A percentile compares a stretch with the other conserved stretches of the same genome.
These are phyloP conservation scores for Malthinus flaveolus DNA, from an alignment of 2,888 invertebrate species.

Conservation along the genomic window DNA sequence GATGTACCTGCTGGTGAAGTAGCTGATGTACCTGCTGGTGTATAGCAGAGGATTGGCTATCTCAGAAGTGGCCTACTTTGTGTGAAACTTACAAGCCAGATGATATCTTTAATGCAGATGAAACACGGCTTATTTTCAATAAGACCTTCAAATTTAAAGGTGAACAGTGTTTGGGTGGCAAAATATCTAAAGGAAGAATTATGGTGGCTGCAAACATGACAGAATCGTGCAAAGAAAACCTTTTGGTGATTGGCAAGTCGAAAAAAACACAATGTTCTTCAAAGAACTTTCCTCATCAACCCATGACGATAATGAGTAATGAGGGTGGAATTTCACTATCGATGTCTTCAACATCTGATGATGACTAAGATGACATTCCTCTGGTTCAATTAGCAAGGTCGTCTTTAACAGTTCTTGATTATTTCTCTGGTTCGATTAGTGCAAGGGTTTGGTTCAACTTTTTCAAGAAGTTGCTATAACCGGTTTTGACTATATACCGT, in stretches of 20 bases:
- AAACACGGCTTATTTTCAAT: too few relatives aligned
- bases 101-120: neutral
- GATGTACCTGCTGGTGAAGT: too few relatives aligned
- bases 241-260: conserved; percentile 24
- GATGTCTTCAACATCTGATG: too few relatives aligned
- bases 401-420: too few relatives aligned
- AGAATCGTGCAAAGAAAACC: conserved; percentile 36
- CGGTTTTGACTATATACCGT: too few relatives aligned
- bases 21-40: conserved; percentile 22
- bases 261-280: too few relatives aligned
- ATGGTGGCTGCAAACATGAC: conserved; percentile 36
- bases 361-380: neutral
- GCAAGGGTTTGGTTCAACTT: too few relatives aligned
- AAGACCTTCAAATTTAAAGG: conserved; percentile 38
- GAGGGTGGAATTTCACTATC: too few relatives aligned
- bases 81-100: conserved; percentile 10
- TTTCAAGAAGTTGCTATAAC: too few relatives aligned
- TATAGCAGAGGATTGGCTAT: conserved; percentile 26
- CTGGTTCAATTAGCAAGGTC: neutral
- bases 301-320: neutral
- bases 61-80: conserved; percentile 27
- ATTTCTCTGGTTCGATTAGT: too few relatives aligned
- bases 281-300: neutral
- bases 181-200: conserved; percentile 38
- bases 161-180: conserved; percentile 40